These are phyloP conservation scores for Amniataba percoides DNA, from an alignment of 2,797 vertebrate species.

Conservation along the genomic window DNA sequence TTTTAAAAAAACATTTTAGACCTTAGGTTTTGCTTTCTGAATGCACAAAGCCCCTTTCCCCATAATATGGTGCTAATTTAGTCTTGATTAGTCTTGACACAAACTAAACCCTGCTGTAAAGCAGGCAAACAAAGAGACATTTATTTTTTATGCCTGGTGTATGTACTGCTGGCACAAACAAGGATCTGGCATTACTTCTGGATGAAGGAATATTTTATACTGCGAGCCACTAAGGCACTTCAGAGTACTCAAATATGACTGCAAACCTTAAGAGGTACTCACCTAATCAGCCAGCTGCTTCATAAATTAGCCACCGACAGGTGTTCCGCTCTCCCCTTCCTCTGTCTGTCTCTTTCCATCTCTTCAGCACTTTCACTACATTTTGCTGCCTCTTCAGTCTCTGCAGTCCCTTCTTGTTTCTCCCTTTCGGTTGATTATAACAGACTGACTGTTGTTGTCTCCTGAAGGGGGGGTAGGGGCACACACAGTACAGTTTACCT, in stretches of 20 bases:
- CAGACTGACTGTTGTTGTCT: constrained; percentile 86
- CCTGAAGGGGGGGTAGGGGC: constrained; percentile 74
- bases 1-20: neutral
- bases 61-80: constrained; percentile 6
- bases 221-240: constrained; percentile 3
- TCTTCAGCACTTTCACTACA: constrained; percentile 63
- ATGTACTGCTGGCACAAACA: constrained; percentile 21
- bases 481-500: constrained; percentile 83
- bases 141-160: constrained; percentile 6
- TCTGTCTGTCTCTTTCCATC: constrained; percentile 61
- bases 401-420: constrained; percentile 70
- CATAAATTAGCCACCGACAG: constrained; percentile 41
- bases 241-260: constrained; percentile 13
- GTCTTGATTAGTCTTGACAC: neutral
- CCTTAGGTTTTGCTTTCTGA: constrained; percentile 4
- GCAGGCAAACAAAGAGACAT: constrained; percentile 6
- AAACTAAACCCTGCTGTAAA: constrained; percentile 4
- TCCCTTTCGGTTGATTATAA: constrained; percentile 76
- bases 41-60: constrained; percentile 10
- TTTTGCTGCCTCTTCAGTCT: constrained; percentile 67
- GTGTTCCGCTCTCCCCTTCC: constrained; percentile 57
- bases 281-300: neutral
- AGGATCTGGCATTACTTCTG: constrained; percentile 21
- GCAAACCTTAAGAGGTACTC: constrained; percentile 19
- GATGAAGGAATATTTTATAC: constrained; percentile 30